Evolutionary conservation across 1,140 invertebrate genomes (phyloP).

Genomic region (Apis mellifera): DNA sequence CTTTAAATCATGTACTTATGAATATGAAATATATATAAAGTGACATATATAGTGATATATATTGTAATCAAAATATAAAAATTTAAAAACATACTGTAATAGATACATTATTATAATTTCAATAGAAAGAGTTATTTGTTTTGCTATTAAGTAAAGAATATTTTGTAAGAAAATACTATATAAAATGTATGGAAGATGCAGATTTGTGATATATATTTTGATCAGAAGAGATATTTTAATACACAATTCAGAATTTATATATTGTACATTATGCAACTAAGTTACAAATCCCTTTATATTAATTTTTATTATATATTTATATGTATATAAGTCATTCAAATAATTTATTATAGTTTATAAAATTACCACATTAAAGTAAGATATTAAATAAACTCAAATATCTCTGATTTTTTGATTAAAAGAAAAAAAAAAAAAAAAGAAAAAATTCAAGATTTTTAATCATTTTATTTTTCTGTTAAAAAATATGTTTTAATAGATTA

Average conservation of each 20-base stretch:
- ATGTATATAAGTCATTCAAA: background rate
- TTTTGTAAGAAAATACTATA: no score
- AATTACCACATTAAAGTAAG: background rate
- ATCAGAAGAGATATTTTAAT: background rate
- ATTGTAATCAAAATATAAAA: background rate
- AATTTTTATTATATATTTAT: background rate
- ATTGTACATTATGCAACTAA: slow-evolving; percentile 19
- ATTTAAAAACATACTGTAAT: background rate
- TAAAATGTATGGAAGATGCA: background rate
- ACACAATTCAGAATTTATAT: background rate
- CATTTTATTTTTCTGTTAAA: background rate
- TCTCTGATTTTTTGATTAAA: background rate
- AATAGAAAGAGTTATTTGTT: slow-evolving; percentile 2
- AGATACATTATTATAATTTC: no score
- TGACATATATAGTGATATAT: no score
- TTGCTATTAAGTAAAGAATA: background rate
- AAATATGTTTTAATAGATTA: no score
- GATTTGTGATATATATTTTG: background rate
- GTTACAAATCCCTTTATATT: background rate
- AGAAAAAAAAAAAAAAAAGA: background rate
- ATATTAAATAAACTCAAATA: background rate
- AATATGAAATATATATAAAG: background rate
- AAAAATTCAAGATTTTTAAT: background rate
- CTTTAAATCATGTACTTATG: no score
- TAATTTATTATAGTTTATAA: background rate